Percentiles rank a stretch among this genome's conserved stretches.
Conservation (phyloP, 2,113 vertebrate species). For the Riparia riparia region DNA sequence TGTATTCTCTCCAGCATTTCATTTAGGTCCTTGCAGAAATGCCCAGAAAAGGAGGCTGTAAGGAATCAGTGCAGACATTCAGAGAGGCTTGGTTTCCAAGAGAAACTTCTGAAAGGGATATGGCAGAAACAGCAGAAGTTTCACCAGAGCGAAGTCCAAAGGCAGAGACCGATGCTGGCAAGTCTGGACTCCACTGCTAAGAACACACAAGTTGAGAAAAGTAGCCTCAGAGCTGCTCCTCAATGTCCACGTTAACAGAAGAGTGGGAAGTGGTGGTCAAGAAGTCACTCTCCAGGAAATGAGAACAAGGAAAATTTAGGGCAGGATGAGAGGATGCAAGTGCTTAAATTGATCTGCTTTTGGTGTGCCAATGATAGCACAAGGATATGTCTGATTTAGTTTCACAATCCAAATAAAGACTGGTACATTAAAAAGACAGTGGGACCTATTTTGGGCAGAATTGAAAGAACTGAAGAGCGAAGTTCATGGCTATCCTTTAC, state of each 20-base stretch:
- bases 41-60: background rate
- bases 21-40: background rate
- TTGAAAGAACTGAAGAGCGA: background rate
- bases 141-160: background rate
- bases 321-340: background rate
- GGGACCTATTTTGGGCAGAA: background rate
- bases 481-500: background rate
- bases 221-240: background rate
- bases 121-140: background rate
- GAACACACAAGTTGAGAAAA: background rate
- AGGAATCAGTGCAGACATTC: background rate
- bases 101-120: background rate
- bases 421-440: background rate
- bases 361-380: rapidly evolving
- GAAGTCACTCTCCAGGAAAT: background rate
- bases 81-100: background rate
- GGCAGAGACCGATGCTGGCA: background rate
- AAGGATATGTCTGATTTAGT: background rate
- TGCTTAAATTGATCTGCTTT: background rate
- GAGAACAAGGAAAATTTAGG: background rate
- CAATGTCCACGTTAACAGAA: background rate
- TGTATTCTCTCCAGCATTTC: background rate
- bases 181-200: background rate
- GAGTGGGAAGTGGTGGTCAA: background rate
- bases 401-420: background rate